These are phyloP conservation scores for Argopecten irradians DNA, from an alignment of 1,140 invertebrate genomes.

Conservation along the genomic window DNA sequence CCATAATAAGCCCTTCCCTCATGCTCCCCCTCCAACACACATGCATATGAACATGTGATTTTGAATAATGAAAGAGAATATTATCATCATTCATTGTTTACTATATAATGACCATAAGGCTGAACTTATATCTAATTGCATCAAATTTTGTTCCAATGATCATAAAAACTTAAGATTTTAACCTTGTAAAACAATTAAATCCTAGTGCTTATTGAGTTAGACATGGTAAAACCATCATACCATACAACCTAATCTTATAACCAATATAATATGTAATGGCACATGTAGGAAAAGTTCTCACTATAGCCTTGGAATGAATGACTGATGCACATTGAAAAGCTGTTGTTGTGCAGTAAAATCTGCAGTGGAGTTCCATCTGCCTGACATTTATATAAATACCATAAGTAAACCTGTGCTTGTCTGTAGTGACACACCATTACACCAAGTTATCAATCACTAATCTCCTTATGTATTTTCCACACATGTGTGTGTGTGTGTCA, in stretches of 20 bases:
- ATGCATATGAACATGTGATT: no score
- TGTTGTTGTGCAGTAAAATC: not conserved
- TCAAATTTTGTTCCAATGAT: no score
- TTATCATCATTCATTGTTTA: no score
- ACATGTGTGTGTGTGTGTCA: no score
- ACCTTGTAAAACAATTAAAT: no score
- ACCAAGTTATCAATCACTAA: not conserved
- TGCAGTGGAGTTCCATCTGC: not conserved
- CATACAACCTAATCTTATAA: not conserved
- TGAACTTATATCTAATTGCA: no score
- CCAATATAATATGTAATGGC: not conserved
- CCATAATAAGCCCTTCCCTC: no score
- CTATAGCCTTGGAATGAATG: not conserved
- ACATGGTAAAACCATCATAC: not conserved
- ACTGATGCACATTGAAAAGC: not conserved
- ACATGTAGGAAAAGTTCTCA: not conserved
- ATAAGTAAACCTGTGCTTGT: not conserved
- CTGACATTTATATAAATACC: not conserved
- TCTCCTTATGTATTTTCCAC: no score
- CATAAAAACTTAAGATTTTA: no score
- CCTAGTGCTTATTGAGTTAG: not conserved
- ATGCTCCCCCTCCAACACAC: no score
- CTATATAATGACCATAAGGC: no score
- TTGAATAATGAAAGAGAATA: no score
- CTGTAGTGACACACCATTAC: not conserved